These are phyloP conservation scores for Caracal caracal DNA, from an alignment of 2,113 vertebrate species.

Conservation along the genomic window DNA sequence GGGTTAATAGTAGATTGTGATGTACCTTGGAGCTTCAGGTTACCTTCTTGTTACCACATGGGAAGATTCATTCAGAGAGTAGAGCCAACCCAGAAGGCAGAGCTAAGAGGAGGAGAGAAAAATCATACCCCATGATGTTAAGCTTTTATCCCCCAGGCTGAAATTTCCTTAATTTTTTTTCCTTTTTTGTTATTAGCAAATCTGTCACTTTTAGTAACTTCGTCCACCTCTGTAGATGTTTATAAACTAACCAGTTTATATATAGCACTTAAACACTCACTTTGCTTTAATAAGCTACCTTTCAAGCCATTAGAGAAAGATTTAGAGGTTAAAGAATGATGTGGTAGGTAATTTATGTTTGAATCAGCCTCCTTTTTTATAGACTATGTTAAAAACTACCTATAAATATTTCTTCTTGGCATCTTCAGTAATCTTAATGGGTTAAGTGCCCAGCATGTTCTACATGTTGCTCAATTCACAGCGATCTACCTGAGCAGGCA, in stretches of 20 bases:
- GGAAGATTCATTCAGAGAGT: conserved; percentile 16
- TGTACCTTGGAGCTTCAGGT: neutral
- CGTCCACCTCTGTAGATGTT: conserved; percentile 45
- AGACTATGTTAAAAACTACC: conserved; percentile 69
- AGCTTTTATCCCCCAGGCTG: neutral
- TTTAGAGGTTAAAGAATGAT: conserved; percentile 78
- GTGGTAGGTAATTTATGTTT: conserved; percentile 72
- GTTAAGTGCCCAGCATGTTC: conserved; percentile 59
- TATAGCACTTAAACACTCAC: conserved; percentile 60
- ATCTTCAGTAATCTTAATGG: conserved; percentile 69
- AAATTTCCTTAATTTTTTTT: neutral
- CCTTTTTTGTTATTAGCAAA: neutral
- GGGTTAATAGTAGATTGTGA: neutral
- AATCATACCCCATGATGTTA: neutral
- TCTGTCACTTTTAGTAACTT: conserved; percentile 42
- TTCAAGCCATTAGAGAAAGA: conserved; percentile 74
- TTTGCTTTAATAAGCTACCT: conserved; percentile 72
- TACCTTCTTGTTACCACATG: neutral
- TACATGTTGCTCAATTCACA: neutral
- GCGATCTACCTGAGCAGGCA: neutral
- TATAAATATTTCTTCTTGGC: conserved; percentile 75
- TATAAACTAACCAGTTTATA: conserved; percentile 47
- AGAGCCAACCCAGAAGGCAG: neutral
- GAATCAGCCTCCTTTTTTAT: conserved; percentile 69
- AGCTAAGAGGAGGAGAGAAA: neutral